Evolutionary conservation across 2,888 invertebrate species (phyloP).

Genomic region (Pristionchus fissidentatus): DNA sequence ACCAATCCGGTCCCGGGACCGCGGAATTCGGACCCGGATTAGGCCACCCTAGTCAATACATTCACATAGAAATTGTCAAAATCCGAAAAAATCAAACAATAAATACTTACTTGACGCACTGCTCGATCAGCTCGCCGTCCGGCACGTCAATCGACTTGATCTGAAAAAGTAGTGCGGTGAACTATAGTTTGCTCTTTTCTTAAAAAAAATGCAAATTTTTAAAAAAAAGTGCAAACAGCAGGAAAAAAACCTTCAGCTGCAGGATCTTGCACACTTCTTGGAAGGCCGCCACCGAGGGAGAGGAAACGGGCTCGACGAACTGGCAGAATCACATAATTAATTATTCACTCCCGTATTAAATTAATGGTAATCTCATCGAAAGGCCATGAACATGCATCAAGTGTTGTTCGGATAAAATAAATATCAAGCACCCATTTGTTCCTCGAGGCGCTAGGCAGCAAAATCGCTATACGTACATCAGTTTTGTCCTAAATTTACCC

Average conservation of each 20-base stretch:
- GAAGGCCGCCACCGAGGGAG: slow-evolving; percentile 5
- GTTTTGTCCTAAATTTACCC: too few relatives aligned
- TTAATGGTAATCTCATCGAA: neutral
- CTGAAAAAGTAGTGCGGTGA: neutral
- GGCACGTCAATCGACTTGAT: neutral
- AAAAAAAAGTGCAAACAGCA: neutral
- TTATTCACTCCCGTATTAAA: neutral
- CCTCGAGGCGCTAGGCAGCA: too few relatives aligned
- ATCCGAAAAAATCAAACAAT: neutral
- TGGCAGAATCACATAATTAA: neutral
- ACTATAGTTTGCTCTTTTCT: neutral
- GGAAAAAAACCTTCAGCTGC: neutral
- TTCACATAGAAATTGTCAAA: too few relatives aligned
- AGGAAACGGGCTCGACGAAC: slow-evolving; percentile 18
- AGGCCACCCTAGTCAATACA: neutral
- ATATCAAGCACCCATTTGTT: too few relatives aligned
- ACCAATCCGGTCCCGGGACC: too few relatives aligned
- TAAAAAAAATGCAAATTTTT: neutral
- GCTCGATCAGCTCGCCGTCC: slow-evolving; percentile 38
- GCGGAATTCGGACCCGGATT: neutral
- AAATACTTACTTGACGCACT: slow-evolving; percentile 27
- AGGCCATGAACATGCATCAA: too few relatives aligned
- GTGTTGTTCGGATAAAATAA: too few relatives aligned
- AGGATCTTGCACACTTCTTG: neutral
- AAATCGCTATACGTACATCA: too few relatives aligned